Base-by-base conservation (phyloP, 2,113 vertebrate species). In the Callithrix jacchus region DNA sequence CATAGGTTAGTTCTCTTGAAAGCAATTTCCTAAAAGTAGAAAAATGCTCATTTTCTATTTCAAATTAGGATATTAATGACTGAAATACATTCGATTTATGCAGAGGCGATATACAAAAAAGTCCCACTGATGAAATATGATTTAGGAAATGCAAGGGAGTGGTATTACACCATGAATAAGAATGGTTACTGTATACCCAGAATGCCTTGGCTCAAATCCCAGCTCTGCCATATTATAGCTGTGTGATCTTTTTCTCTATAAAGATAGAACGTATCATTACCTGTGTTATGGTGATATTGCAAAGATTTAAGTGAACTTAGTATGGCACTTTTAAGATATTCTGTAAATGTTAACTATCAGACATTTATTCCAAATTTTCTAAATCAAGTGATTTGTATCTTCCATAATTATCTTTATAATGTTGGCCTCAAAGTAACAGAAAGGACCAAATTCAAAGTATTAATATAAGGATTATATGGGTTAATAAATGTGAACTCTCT, bases 11-110 rank as follows among this genome's bases (percentile, higher is more conserved):
- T 68, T 94, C 16, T 27, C 47, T 49, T 88, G n/a, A 74, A 74
- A 54, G 20, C 47, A 58, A 4, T 30, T 14, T n/a, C 45, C 54
- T 81, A 79, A 80, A 90, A 93, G 85, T 11, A 27, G 37, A 85
- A 97, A 52, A 90, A 86, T 86, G 70, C 40, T 79, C 4, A 1
- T n/a, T 92, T 70, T 49, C 30, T 52, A 32, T 93, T 94, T 87
- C 32, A 85, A 76, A 93, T 94, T 42, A 83, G 7, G n/a, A 87
- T 30, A 82, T 18, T 47, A 37, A 77, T 74, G 32, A 70, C 6
- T 77, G 73, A 86, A 96, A 93, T 42, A 70, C 1, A 45, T 70
- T 21, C 89, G 14, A 18, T 18, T 66, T 68, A 52, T 76, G 27
- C 17, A 77, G 64, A 93, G 0, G 82, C 8, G 96, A 97, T 42